phyloP scores from a whole-genome alignment of 2,113 vertebrate species.

The Poicephalus meyeri region DNA sequence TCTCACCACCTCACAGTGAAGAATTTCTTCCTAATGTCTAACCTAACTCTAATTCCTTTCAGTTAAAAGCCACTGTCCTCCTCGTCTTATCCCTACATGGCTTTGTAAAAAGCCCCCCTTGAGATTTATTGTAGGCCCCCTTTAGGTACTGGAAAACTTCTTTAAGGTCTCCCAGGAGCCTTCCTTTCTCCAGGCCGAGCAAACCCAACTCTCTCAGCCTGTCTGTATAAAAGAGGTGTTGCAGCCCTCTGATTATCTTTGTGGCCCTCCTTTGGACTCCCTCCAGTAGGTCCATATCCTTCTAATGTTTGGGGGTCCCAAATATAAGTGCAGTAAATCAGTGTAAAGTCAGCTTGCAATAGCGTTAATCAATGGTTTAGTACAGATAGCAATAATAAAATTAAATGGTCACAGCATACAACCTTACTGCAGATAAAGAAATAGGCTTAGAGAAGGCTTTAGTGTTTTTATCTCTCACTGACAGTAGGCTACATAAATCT shows the following conservation, averaged over 20 bases:
- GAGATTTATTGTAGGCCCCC: not conserved
- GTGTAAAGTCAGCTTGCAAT: not conserved
- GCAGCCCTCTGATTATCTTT: not conserved
- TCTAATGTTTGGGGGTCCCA: not conserved
- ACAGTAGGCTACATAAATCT: not conserved
- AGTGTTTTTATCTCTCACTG: not conserved
- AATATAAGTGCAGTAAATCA: not conserved
- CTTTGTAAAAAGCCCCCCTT: not conserved
- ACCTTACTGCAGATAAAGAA: not conserved
- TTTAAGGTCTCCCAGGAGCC: not conserved
- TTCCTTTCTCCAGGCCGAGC: not conserved
- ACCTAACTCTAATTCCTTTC: not conserved
- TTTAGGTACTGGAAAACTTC: not conserved
- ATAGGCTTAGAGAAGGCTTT: not conserved
- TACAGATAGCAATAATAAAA: slow-evolving; percentile 5
- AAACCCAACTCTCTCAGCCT: not conserved
- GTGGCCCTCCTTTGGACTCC: not conserved
- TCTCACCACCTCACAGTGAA: not conserved
- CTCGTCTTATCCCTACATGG: not conserved
- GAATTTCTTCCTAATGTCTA: not conserved
- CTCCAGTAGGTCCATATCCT: not conserved
- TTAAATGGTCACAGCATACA: not conserved
- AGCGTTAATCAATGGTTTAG: not conserved
- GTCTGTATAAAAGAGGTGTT: not conserved
- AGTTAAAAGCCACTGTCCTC: not conserved